Evolutionary conservation across 2,888 invertebrate species (phyloP), one percentile per base, ranked within the genome.

Genomic region (Bimastos eiseni): DNA sequence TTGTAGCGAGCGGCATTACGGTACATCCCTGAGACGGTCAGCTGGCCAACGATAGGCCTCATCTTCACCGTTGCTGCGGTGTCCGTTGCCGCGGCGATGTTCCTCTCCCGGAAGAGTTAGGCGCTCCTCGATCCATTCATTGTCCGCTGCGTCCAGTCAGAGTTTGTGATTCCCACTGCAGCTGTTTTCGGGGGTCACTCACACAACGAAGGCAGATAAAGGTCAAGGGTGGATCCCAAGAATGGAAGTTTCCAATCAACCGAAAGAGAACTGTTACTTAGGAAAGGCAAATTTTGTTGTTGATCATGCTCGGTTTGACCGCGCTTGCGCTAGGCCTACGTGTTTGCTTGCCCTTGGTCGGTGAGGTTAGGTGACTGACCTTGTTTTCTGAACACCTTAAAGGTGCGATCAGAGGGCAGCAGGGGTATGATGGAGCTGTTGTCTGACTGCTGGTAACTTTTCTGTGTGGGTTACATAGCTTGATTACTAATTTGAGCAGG

Each of bases 31-130:
- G 91, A 91, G 41, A 90, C 90, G 5, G 90, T 92, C 34, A 91
- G 92, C 83, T 92, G 92, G 92, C 37, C 90, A 15, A 90, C 91
- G 36, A 89, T 92, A 55, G 91, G 92, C 70, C 34, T 91, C 89
- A 90, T 92, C 19, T 49, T 91, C 84, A 49, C 89, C 24, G 36
- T 91, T 33, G 91, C 91, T 8, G 91, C 91, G 15, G 44, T 90
- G n/a, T 84, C 91, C 41, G 55, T 91, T 36, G 88, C 92, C 33
- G 83, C 91, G 70, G 89, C 90, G 41, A 89, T 90, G 90, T 55
- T 89, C 34, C 90, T 89, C 13, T 89, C 90, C 19, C 90, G 90
- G 83, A 89, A 55, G 83, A 89, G 90, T 70, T 55, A 70, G 70
- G 8, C 70, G n/a, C 70, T 30, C n/a, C n/a, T n/a, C n/a, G 70